Base-by-base conservation (phyloP, 2,113 vertebrate species). In the Lates calcarifer region DNA sequence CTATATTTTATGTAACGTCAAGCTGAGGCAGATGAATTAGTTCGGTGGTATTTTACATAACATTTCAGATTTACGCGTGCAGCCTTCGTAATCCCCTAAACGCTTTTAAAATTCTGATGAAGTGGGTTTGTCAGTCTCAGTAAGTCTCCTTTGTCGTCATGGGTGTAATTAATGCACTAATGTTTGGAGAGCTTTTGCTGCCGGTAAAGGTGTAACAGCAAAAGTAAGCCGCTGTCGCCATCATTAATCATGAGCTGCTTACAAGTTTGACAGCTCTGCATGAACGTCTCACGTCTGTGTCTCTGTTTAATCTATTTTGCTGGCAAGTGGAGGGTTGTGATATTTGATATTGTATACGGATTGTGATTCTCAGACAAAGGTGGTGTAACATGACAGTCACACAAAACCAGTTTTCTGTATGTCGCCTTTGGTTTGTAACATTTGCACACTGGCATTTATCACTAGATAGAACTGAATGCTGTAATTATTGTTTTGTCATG, bases 181-280 rank as follows among this genome's bases (percentile, higher is more conserved):
- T 77, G 70, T 67, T 79, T 63, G 55, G 18, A 74, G 53, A 82
- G 58, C 57, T 51, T 10, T 24, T 41, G 49, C 55, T 74, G 60
- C 61, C 51, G 56, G 17, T 60, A 9, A 55, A 85, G 74, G 81
- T 80, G 74, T 56, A 77, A 71, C 53, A 58, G 17, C n/a, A 9
- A 71, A 49, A 24, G 20, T 67, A 37, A 76, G 65, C 57, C 9
- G 1, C 26, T 51, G 63, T 18, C 13, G 7, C 17, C 53, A 15
- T 64, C n/a, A 80, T 49, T 69, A 73, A 79, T 68, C 29, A 1
- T 37, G 39, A 17, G 4, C 41, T 58, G 45, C 51, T 64, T 31
- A 84, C 20, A 55, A 24, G 43, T 71, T 77, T 82, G 85, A 77
- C 71, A 79, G 77, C 3, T 83, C 29, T 37, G 33, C 1, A 1